Percentiles rank a stretch among this genome's conserved stretches.
These are phyloP conservation scores for Fopius arisanus DNA, from an alignment of 1,140 invertebrate species.

Conservation along the genomic window DNA sequence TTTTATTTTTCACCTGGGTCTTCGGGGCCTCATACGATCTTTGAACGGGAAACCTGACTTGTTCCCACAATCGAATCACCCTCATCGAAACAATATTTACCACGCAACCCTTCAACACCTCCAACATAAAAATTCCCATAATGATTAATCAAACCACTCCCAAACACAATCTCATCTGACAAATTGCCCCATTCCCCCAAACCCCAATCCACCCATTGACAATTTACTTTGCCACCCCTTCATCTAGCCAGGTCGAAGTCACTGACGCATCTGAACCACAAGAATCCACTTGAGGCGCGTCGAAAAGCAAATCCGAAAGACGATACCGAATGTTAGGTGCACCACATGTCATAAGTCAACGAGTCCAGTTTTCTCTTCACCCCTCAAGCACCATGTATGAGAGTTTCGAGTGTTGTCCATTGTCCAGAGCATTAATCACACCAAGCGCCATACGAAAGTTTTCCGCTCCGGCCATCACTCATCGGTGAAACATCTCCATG, in stretches of 20 bases:
- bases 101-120: no score
- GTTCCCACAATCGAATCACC: no score
- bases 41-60: no score
- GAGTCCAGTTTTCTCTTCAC: neutral
- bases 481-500: neutral
- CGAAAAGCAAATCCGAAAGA: neutral
- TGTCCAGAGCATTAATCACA: constrained; percentile 19
- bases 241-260: neutral
- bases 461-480: neutral
- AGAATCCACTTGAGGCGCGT: neutral
- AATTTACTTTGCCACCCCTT: neutral
- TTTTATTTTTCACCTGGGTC: no score
- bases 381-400: neutral
- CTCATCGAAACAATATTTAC: neutral
- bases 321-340: constrained; percentile 26
- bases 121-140: no score
- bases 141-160: no score
- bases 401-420: neutral
- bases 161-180: no score
- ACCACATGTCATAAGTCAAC: constrained; percentile 25
- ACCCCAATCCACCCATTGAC: neutral
- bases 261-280: neutral
- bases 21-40: no score
- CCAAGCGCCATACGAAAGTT: neutral
- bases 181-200: neutral